Evolutionary conservation across 1,140 invertebrate species (phyloP).

Genomic region (Polyergus mexicanus): DNA sequence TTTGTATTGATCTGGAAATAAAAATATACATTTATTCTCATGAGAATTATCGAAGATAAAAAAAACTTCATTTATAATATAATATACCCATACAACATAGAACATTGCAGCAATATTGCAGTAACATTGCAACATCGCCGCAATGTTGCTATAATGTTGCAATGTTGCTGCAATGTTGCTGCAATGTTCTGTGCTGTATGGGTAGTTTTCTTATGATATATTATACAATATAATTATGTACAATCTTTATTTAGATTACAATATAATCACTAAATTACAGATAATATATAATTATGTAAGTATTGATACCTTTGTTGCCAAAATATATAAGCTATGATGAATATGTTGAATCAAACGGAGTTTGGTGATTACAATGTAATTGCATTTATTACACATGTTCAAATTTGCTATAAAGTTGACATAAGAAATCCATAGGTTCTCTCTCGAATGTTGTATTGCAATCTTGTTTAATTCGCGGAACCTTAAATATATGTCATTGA

Average conservation of each 20-base stretch:
- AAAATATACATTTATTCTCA: not conserved
- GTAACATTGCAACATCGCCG: no score
- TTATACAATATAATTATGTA: no score
- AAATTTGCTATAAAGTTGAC: not conserved
- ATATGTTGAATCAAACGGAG: slow-evolving; percentile 24
- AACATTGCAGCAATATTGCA: no score
- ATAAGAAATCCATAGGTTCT: not conserved
- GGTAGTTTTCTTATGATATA: no score
- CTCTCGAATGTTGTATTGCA: not conserved
- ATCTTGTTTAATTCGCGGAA: slow-evolving; percentile 29
- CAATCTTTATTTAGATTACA: no score
- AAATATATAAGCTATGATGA: slow-evolving; percentile 29
- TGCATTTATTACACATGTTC: not conserved
- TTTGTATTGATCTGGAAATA: slow-evolving; percentile 30
- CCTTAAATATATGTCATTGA: slow-evolving; percentile 37
- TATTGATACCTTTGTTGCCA: slow-evolving; percentile 31
- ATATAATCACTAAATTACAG: not conserved
- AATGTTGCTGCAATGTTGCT: no score
- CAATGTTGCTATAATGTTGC: no score
- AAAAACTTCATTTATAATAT: no score
- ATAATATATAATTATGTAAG: slow-evolving; percentile 8
- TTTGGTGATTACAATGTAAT: not conserved
- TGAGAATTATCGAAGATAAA: not conserved
- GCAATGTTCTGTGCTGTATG: no score
- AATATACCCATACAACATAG: no score